Conservation (phyloP, 2,113 vertebrate species). For the Colistium nudipinnis region DNA sequence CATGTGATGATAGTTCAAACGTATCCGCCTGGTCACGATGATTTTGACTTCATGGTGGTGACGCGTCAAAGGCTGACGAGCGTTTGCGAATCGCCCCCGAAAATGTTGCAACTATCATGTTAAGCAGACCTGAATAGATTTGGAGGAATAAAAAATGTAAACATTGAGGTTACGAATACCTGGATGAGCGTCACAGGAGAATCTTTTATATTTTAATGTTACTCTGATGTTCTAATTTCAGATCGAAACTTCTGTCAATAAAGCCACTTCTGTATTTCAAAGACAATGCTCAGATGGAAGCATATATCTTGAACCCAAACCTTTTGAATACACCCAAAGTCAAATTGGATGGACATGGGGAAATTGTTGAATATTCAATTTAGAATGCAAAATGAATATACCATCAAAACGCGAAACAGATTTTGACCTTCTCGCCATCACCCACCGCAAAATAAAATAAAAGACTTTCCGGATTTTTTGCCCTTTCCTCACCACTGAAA, state of each 20-base stretch:
- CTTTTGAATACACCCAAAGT: background rate
- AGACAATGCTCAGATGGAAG: background rate
- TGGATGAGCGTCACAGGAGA: background rate
- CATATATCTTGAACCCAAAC: background rate
- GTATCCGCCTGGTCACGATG: constrained; percentile 28
- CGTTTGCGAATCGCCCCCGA: constrained; percentile 9
- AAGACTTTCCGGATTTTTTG: no score
- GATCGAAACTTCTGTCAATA: no score
- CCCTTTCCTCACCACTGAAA: background rate
- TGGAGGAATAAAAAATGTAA: background rate
- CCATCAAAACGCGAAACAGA: background rate
- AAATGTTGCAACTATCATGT: constrained; percentile 16
- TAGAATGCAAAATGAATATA: background rate
- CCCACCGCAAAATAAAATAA: background rate
- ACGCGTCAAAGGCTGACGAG: background rate
- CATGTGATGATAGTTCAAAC: constrained; percentile 66
- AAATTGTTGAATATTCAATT: background rate
- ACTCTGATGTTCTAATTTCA: background rate
- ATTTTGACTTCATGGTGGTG: background rate
- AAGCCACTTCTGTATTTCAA: background rate
- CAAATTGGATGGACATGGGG: background rate
- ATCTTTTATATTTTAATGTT: constrained; percentile 1
- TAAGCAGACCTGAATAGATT: background rate
- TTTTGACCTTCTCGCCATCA: background rate
- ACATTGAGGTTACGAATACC: background rate